phyloP scores from a whole-genome alignment of 2,113 vertebrate species.

The Oncorhynchus gorbuscha region DNA sequence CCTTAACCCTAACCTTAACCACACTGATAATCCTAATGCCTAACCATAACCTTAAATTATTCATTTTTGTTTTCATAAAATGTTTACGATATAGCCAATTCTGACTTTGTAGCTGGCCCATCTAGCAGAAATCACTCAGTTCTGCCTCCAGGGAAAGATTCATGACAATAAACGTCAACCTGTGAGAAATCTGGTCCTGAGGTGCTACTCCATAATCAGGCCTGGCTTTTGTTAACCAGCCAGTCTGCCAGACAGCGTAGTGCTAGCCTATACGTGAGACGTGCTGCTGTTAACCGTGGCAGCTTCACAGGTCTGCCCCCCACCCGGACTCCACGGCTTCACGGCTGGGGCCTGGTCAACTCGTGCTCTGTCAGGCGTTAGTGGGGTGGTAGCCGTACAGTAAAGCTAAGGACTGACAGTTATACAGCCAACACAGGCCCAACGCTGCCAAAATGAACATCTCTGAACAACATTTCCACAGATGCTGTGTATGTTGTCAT shows the following conservation, averaged over 20 bases:
- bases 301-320: slow-evolving; percentile 45
- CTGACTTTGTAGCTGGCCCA: no score
- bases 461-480: no score
- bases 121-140: slow-evolving; percentile 40
- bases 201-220: slow-evolving; percentile 59
- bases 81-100: no score
- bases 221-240: slow-evolving; percentile 45
- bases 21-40: no score
- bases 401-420: not conserved
- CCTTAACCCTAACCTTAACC: no score
- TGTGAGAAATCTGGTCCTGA: slow-evolving; percentile 57
- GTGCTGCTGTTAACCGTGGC: slow-evolving; percentile 42
- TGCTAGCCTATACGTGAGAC: slow-evolving; percentile 10
- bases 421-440: not conserved
- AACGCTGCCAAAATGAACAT: no score
- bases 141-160: slow-evolving; percentile 12
- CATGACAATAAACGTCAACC: no score
- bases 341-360: not conserved
- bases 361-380: not conserved
- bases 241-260: slow-evolving; percentile 23
- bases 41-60: no score
- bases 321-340: slow-evolving; percentile 14
- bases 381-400: not conserved
- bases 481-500: no score
- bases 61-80: no score